Evolutionary conservation across 2,888 invertebrate genomes (phyloP).

Genomic region (Tipula helvola): DNA sequence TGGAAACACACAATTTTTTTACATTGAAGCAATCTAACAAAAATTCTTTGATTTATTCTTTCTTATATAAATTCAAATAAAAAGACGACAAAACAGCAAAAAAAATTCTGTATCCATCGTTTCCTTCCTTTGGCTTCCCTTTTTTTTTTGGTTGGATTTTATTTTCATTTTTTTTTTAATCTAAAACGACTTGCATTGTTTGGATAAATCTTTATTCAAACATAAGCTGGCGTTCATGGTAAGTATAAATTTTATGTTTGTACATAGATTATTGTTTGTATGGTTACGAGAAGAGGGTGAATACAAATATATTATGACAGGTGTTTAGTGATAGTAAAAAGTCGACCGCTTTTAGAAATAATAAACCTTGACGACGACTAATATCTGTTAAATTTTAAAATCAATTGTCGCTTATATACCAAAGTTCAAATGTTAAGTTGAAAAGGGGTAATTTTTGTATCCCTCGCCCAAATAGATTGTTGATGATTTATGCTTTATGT

Average conservation of each 20-base stretch:
- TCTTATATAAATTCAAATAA: not conserved
- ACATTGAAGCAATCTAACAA: not conserved
- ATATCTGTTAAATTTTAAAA: not conserved
- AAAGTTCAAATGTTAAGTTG: not conserved
- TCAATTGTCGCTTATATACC: not conserved
- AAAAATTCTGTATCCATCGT: not conserved
- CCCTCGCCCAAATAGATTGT: not conserved
- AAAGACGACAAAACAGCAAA: not conserved
- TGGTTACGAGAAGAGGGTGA: not conserved
- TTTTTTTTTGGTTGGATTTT: not conserved
- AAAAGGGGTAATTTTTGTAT: not conserved
- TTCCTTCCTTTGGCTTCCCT: not conserved
- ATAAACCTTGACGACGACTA: not conserved
- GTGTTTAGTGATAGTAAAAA: not conserved
- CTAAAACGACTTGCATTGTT: not conserved
- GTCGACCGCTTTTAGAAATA: not conserved
- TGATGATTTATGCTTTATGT: not conserved
- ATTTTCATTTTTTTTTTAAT: not conserved
- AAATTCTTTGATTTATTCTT: not conserved
- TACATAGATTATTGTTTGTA: not conserved
- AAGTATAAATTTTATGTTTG: not conserved
- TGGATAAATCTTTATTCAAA: not conserved
- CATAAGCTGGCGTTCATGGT: not conserved
- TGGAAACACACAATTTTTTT: not conserved
- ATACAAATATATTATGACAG: not conserved